These are phyloP conservation scores for Papilio helenus DNA, from an alignment of 1,140 invertebrate genomes.

Conservation along the genomic window DNA sequence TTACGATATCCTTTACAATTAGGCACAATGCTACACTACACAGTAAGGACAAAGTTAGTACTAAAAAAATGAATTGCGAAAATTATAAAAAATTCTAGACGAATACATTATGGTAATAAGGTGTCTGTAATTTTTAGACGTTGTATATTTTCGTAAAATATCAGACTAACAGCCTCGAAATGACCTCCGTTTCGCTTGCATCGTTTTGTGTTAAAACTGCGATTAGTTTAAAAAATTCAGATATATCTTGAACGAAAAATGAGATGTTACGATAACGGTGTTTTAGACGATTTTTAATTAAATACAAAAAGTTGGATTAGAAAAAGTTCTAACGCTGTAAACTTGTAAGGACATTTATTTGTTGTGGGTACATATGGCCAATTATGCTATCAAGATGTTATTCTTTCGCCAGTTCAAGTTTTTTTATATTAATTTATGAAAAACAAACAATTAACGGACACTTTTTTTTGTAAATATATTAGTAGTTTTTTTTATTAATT, in stretches of 20 bases:
- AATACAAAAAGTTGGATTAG: not conserved
- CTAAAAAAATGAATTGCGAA: not conserved
- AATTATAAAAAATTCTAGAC: not conserved
- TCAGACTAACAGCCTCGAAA: not conserved
- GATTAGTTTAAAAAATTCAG: not conserved
- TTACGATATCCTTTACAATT: too few relatives aligned
- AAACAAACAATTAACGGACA: too few relatives aligned
- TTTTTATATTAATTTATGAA: too few relatives aligned
- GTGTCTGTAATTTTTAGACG: not conserved
- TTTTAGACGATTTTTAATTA: not conserved
- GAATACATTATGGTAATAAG: not conserved
- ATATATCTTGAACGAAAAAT: not conserved
- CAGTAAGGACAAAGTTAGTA: too few relatives aligned
- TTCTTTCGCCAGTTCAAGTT: not conserved
- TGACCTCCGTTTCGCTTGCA: slow-evolving; percentile 5
- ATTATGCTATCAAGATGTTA: not conserved
- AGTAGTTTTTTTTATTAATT: too few relatives aligned
- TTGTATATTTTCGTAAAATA: not conserved
- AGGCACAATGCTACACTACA: too few relatives aligned
- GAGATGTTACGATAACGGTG: not conserved
- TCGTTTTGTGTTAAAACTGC: not conserved
- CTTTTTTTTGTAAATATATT: too few relatives aligned
- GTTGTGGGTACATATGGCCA: not conserved
- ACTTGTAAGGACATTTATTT: not conserved
- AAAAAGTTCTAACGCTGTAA: not conserved